Base-by-base conservation (phyloP, 2,888 invertebrate species). In the Aquatica leii region DNA sequence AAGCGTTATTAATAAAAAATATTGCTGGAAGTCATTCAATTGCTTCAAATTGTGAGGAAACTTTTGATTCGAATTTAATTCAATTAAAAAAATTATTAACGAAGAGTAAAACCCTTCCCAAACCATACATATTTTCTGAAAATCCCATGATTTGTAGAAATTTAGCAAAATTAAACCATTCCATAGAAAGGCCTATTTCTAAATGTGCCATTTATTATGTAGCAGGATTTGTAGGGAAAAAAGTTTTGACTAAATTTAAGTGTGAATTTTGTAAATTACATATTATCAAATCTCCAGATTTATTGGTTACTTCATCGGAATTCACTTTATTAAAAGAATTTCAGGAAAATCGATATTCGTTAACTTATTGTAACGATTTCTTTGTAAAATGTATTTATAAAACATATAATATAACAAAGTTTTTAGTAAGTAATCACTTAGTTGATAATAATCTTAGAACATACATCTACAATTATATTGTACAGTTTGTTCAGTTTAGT, bases 31-130 rank as follows among this genome's bases (percentile, higher is more conserved):
- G 11, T 12, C 49, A 49, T 21, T 49, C 49, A 4, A 14, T 49
- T n/a, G 49, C n/a, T 1, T 49, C 49, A 24, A 49, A 49, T 49
- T 49, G 49, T 21, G 49, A 49, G 20, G 49, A 49, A 24, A 49
- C 49, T 18, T 49, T 49, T 20, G 49, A 49, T 12, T n/a, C 31
- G n/a, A 20, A 18, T 24, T 21, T 49, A 49, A 24, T 49, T 20
- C n/a, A 49, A 24, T 24, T 49, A 24, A 24, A 6, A 24, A 24
- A 24, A 4, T 24, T 24, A 24, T 24, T 24, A 24, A 24, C 2
- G 2, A 4, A 24, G 2, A 6, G n/a, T 14, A 21, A 18, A 5
- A 49, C 17, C n/a, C 21, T n/a, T 11, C 17, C 46, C 24, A 2
- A 24, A 24, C 4, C 2, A 46, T 14, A 21, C 6, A 21, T 21